Evolutionary conservation across 2,113 vertebrate species (phyloP), one percentile per base, ranked within the genome.

Genomic region (Mola mola): DNA sequence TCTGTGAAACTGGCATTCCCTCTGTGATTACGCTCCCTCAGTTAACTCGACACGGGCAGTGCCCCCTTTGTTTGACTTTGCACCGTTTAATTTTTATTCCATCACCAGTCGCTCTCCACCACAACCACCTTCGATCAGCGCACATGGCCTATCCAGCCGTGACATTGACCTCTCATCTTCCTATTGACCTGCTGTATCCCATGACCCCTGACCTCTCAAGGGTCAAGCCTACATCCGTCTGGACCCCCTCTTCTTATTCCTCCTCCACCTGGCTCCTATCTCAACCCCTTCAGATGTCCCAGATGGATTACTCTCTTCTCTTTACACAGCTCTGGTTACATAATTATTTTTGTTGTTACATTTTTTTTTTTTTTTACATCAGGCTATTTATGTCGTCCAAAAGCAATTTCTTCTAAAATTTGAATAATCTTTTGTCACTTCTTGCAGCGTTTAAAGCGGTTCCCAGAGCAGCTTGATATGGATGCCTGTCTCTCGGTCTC

Each of bases 121-220:
- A 55, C 59, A 59, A 20, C 57, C 17, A n/a, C 12, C 33, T 8
- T 19, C 34, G 4, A 59, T 41, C 40, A 16, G 28, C 55, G 74
- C 74, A 71, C 64, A 72, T 74, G 70, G 50, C 76, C 75, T 56
- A 63, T 64, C 78, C 78, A 78, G 79, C 76, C 62, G 65, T 83
- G 77, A 59, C 83, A 75, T 79, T 85, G 87, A 87, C 80, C 79
- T 81, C 53, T 28, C 66, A 71, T 83, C 82, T 81, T 85, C 58
- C 53, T 71, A 66, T 36, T 74, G 75, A 78, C 78, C 71, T 13
- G 4, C 72, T 81, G 78, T 58, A 86, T 87, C 85, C 80, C 87
- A 88, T 85, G 77, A 83, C 82, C 90, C 78, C 68, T 88, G 82
- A 83, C 77, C 72, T 72, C 42, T 6, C 3, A 2, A n/a, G 51